Conservation (phyloP, 2,888 invertebrate species). For the Antheraea yamamai region DNA sequence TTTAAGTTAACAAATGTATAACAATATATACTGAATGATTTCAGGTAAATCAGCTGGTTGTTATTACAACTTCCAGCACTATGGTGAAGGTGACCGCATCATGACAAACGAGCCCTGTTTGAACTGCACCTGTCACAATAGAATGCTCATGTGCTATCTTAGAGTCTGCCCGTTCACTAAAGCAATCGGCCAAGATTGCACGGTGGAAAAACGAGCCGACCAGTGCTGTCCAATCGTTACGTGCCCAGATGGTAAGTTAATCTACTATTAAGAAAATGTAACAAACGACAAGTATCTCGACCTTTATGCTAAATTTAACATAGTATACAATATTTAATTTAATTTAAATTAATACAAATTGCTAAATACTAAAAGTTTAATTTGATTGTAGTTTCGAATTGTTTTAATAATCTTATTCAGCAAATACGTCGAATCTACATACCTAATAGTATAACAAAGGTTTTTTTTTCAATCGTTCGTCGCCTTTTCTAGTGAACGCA, state of each 20-base stretch:
- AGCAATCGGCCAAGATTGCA: conserved; percentile 95
- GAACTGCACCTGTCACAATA: conserved; percentile 97
- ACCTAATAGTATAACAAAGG: neutral
- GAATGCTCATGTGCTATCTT: conserved; percentile 97
- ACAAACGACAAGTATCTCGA: neutral
- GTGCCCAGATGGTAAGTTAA: conserved; percentile 91
- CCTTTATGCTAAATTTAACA: too few relatives aligned
- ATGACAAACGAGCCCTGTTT: conserved; percentile 97
- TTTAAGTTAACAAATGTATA: neutral
- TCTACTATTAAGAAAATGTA: neutral
- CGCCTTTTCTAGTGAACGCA: too few relatives aligned
- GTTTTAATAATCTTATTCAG: neutral
- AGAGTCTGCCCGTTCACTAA: conserved; percentile 96
- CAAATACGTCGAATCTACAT: neutral
- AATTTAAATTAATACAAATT: too few relatives aligned
- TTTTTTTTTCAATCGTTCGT: too few relatives aligned
- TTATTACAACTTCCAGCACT: conserved; percentile 96
- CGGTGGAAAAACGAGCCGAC: conserved; percentile 93
- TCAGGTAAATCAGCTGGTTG: conserved; percentile 86
- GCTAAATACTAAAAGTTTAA: neutral
- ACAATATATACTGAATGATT: conserved; percentile 30
- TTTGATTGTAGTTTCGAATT: neutral
- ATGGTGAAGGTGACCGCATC: conserved; percentile 95
- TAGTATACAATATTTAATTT: too few relatives aligned
- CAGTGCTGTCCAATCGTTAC: conserved; percentile 97